Base-by-base conservation (phyloP, 2,797 vertebrate species). In the Tangara arthus region DNA sequence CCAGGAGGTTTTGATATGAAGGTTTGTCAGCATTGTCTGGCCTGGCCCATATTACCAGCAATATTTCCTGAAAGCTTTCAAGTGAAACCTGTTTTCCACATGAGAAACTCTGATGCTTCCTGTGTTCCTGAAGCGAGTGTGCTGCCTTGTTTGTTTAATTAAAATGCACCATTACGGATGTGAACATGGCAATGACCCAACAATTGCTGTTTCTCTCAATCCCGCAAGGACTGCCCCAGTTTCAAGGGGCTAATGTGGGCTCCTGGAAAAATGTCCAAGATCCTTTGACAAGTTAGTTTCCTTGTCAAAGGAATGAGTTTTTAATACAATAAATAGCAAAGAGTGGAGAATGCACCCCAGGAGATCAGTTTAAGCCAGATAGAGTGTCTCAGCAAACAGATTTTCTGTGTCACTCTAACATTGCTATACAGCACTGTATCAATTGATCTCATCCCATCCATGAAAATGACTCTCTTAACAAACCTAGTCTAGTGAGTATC, bases 51-150 rank as follows among this genome's bases (percentile, higher is more conserved):
- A 53, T 28, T 83, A 59, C 37, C 55, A 72, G 32, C 47, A 79
- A 30, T 65, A 77, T 52, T 82, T 93, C 88, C 86, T 85, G 79
- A 70, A 94, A 93, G 27, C 59, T 88, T 91, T 79, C 88, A 88
- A 75, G 52, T 68, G 70, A 91, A 94, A 89, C 55, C 69, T 85
- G 46, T 70, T 93, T 96, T 83, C 86, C 64, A 86, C 73, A 59
- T n/a, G 44, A 84, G 66, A 82, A 89, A 55, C 18, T 80, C 39
- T 18, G 75, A 77, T 55, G 77, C 27, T 89, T 93, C 88, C 85
- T 86, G 64, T 72, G 59, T 41, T 89, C 41, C 72, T 92, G 76
- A 87, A 96, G 85, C 3, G 8, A 94, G 65, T 8, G 24, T 55
- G 57, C 37, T 94, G 71, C 68, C 63, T 70, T 12, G n/a, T 52